Evolutionary conservation across 2,113 vertebrate genomes (phyloP), one percentile per base, ranked within the genome.

Genomic region (Morone chrysops): DNA sequence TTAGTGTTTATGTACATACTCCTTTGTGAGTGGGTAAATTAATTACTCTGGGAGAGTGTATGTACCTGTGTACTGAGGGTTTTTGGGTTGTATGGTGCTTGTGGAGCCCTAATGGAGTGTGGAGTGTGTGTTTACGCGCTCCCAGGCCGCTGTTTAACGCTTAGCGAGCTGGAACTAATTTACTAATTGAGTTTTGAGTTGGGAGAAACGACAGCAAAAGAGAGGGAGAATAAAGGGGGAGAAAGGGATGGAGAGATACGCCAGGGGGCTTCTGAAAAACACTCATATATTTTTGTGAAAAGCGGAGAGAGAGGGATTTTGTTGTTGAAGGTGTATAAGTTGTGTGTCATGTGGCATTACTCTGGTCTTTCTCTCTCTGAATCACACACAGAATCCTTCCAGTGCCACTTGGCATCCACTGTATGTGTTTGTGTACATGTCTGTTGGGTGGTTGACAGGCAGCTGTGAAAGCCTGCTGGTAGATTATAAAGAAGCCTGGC

Each of bases 121-220:
- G 87, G 63, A 88, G 91, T 89, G 92, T 92, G 92, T 95, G 94
- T 95, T 95, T 95, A 95, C 90, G 84, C 62, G 80, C 89, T 95
- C 93, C 93, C 93, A 85, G 76, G 94, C 93, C 75, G 84, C 91
- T 95, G 93, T 95, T 95, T 96, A 95, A 94, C 93, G 92, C 89
- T 93, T 92, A 93, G 94, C 90, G 92, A 92, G 91, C 93, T 94
- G 94, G 94, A 95, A 95, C 95, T 94, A 94, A 96, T 96, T 95
- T 94, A 94, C 94, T 95, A 95, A 95, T 95, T 95, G 94, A 95
- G 94, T 95, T 93, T 93, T 94, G 89, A 94, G 92, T 90, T 87
- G 85, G 84, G 78, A 85, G 75, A 62, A 90, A 86, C 74, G 51
- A 89, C 83, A 54, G 79, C 51, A 45, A 84, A 69, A 70, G 70